Percentiles rank a stretch among this genome's conserved stretches.
These are phyloP conservation scores for Anoplius nigerrimus DNA, from an alignment of 2,888 invertebrate species.

Conservation along the genomic window DNA sequence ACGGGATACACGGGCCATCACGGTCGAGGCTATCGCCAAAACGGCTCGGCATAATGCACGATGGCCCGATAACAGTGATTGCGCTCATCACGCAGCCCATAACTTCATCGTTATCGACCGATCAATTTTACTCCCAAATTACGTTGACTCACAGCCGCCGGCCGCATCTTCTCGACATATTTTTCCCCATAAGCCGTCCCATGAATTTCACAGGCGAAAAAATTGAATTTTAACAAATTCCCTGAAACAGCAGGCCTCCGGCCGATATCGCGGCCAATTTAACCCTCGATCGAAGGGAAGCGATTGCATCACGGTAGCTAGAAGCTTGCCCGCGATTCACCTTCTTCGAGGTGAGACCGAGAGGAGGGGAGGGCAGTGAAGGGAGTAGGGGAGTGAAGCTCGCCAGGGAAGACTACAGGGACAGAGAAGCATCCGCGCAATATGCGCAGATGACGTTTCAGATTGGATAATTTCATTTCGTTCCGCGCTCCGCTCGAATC, in stretches of 20 bases:
- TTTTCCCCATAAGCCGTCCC: neutral
- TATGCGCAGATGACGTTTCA: conserved; percentile 13
- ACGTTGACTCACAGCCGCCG: neutral
- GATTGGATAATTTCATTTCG: conserved; percentile 31
- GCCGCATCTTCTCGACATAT: too few relatives aligned
- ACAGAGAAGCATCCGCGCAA: neutral
- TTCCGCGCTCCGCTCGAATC: conserved; percentile 31
- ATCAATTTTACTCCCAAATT: conserved; percentile 38
- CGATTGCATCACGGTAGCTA: too few relatives aligned
- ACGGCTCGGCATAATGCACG: conserved; percentile 50
- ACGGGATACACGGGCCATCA: conserved; percentile 34
- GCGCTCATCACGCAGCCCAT: conserved; percentile 54
- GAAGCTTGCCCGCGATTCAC: too few relatives aligned
- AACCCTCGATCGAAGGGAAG: too few relatives aligned
- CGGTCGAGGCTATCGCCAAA: conserved; percentile 42
- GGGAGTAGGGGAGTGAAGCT: too few relatives aligned
- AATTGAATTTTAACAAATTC: too few relatives aligned
- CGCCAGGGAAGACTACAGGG: too few relatives aligned
- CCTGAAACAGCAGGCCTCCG: too few relatives aligned
- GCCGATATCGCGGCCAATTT: too few relatives aligned
- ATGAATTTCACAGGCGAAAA: neutral
- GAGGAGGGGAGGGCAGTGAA: too few relatives aligned
- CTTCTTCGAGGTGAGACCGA: neutral
- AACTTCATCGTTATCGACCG: conserved; percentile 42
- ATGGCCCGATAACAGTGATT: conserved; percentile 58